These are phyloP conservation scores for Drosophila mimica DNA, from an alignment of 2,888 invertebrate species.

Conservation along the genomic window DNA sequence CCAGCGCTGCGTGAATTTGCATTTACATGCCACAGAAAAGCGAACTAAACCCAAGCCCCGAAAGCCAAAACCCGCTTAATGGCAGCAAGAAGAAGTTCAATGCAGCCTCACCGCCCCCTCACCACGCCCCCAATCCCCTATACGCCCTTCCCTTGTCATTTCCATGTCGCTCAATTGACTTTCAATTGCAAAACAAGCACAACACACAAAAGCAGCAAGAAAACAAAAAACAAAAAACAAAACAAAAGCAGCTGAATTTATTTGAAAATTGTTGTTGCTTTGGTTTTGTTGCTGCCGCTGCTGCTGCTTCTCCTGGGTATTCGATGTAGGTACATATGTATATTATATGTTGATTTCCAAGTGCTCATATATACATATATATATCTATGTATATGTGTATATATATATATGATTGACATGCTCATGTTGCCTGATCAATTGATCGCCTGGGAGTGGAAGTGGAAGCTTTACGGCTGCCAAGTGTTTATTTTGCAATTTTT, in stretches of 20 bases:
- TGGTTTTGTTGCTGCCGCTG: slow-evolving; percentile 12
- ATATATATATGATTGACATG: slow-evolving; percentile 50
- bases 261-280: slow-evolving; percentile 33
- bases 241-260: slow-evolving; percentile 60
- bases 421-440: slow-evolving; percentile 53
- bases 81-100: slow-evolving; percentile 48
- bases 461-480: slow-evolving; percentile 38
- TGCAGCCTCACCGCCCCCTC: slow-evolving; percentile 43
- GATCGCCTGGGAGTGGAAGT: slow-evolving; percentile 51
- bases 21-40: slow-evolving; percentile 65
- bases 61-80: slow-evolving; percentile 15
- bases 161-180: slow-evolving; percentile 54
- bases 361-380: slow-evolving; percentile 25
- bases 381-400: background rate
- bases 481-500: slow-evolving; percentile 49
- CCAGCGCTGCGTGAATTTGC: slow-evolving; percentile 73
- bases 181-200: slow-evolving; percentile 62
- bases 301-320: slow-evolving; percentile 1
- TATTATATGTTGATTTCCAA: slow-evolving; percentile 48
- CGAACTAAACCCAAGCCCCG: slow-evolving; percentile 13
- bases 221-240: slow-evolving; percentile 13
- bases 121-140: background rate
- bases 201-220: slow-evolving; percentile 27
- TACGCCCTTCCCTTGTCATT: background rate
- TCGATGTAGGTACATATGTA: slow-evolving; percentile 21